Percentiles rank a stretch among this genome's conserved stretches.
These are phyloP conservation scores for Drosophila watanabei DNA, from an alignment of 1,140 invertebrate genomes.

Conservation along the genomic window DNA sequence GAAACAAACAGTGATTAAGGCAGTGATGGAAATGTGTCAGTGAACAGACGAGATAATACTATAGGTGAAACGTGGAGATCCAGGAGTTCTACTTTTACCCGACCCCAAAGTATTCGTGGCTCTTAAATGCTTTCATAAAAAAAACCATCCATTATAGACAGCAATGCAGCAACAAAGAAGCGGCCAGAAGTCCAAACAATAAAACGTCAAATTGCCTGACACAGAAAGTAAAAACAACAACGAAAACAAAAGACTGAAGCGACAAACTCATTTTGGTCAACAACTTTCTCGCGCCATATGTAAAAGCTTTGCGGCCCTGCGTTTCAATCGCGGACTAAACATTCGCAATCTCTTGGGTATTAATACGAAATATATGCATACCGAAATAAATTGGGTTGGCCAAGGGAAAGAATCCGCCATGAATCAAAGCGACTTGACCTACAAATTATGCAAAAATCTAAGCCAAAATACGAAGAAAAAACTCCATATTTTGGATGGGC, in stretches of 20 bases:
- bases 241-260: constrained; percentile 75
- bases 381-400: constrained; percentile 27
- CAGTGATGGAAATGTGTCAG: constrained; percentile 24
- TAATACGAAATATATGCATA: constrained; percentile 12
- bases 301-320: constrained; percentile 40
- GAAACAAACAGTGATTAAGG: constrained; percentile 7
- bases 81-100: constrained; percentile 43
- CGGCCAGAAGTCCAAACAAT: constrained; percentile 52
- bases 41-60: not conserved
- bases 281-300: constrained; percentile 65
- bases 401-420: constrained; percentile 37
- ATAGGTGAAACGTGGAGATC: not conserved
- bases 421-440: constrained; percentile 48
- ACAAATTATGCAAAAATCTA: constrained; percentile 63
- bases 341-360: constrained; percentile 49
- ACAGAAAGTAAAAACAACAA: constrained; percentile 56
- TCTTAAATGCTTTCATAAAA: constrained; percentile 30
- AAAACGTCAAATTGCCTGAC: constrained; percentile 53
- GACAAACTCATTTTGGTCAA: constrained; percentile 67
- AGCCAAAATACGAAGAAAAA: constrained; percentile 7
- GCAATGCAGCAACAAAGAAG: constrained; percentile 18
- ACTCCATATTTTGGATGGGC: constrained; percentile 22
- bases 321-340: constrained; percentile 35
- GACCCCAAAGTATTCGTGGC: constrained; percentile 22
- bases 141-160: constrained; percentile 39